Evolutionary conservation across 2,113 vertebrate species (phyloP).

Genomic region (Aptenodytes patagonicus): DNA sequence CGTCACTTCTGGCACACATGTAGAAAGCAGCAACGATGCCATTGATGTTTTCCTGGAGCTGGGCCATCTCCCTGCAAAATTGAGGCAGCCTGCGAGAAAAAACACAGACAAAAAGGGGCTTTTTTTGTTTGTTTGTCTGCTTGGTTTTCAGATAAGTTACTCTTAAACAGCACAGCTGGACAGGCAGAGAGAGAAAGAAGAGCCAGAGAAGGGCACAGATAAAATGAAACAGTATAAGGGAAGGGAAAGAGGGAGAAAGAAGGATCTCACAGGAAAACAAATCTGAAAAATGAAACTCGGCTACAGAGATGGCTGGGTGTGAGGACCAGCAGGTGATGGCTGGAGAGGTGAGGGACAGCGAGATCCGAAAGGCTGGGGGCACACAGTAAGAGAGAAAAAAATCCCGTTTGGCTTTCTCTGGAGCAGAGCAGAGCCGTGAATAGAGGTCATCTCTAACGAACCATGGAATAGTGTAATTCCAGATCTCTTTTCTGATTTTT

Average conservation of each 20-base stretch:
- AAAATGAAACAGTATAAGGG: neutral
- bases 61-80: slow-evolving; percentile 43
- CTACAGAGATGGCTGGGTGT: neutral
- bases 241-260: neutral
- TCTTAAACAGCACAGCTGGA: neutral
- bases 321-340: neutral
- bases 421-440: neutral
- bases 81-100: neutral
- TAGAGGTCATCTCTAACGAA: rapidly evolving
- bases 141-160: neutral
- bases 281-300: neutral
- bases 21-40: slow-evolving; percentile 29
- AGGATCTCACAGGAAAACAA: neutral
- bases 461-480: neutral
- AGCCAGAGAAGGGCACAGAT: neutral
- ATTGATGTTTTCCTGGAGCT: slow-evolving; percentile 1
- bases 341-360: neutral
- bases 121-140: neutral
- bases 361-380: neutral
- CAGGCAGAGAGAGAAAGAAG: neutral
- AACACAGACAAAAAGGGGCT: neutral
- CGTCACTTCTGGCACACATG: neutral
- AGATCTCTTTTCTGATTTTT: neutral
- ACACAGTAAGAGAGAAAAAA: neutral
- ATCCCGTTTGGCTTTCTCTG: neutral